phyloP scores from a whole-genome alignment of 2,888 invertebrate genomes.

The Macaria notata region DNA sequence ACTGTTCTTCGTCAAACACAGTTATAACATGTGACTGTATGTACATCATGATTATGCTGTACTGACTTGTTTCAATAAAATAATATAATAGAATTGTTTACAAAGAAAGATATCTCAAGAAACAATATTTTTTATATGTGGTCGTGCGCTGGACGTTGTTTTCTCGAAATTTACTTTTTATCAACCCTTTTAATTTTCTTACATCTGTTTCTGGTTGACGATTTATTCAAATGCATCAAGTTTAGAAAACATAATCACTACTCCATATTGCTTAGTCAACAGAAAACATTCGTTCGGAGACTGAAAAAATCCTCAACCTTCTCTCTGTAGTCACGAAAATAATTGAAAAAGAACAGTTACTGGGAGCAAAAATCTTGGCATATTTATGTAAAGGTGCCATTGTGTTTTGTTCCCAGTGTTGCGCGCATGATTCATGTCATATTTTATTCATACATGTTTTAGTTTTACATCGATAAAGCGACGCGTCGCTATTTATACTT shows the following conservation, averaged over 20 bases:
- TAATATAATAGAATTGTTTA: too few species aligned
- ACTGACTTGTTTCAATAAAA: too few species aligned
- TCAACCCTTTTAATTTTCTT: slow-evolving; percentile 22
- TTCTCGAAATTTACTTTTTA: slow-evolving; percentile 24
- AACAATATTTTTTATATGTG: slow-evolving; percentile 26
- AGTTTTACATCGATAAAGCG: background rate
- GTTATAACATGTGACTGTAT: too few species aligned
- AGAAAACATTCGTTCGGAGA: background rate
- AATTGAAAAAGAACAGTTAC: slow-evolving; percentile 28
- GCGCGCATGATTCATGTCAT: slow-evolving; percentile 41
- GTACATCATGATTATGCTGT: too few species aligned
- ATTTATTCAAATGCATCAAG: slow-evolving; percentile 17
- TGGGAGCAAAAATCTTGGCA: slow-evolving; percentile 33
- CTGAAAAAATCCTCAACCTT: slow-evolving; percentile 38
- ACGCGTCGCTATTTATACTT: background rate
- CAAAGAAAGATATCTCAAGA: too few species aligned
- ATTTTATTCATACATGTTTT: slow-evolving; percentile 9
- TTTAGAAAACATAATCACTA: slow-evolving; percentile 3
- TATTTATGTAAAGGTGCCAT: slow-evolving; percentile 2
- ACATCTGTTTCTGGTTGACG: slow-evolving; percentile 21
- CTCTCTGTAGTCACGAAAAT: slow-evolving; percentile 29
- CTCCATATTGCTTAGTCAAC: slow-evolving; percentile 7
- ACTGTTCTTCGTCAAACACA: too few species aligned
- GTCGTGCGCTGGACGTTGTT: slow-evolving; percentile 30
- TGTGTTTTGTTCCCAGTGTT: slow-evolving; percentile 34